A percentile compares a stretch with the other conserved stretches of the same genome.
These are phyloP conservation scores for Cheracebus regulus DNA, from an alignment of 2,797 vertebrate genomes.

Conservation along the genomic window DNA sequence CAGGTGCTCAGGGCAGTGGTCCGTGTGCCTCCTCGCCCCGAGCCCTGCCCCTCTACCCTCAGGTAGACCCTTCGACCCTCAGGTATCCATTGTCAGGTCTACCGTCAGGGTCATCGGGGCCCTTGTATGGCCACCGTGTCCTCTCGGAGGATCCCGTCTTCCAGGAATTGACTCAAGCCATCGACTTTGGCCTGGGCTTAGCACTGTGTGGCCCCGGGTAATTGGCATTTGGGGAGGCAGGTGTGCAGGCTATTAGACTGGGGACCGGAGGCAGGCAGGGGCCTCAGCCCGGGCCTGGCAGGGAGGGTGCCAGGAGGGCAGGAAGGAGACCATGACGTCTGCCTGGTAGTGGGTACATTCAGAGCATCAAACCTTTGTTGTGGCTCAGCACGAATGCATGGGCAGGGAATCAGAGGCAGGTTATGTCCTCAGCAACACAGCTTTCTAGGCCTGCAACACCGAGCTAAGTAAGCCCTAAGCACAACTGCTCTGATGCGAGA, in stretches of 20 bases:
- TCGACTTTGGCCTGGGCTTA: slow-evolving; percentile 77
- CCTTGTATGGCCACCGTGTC: accelerated
- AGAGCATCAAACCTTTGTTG: neutral
- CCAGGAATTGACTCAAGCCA: slow-evolving; percentile 75
- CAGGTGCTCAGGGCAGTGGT: too few species aligned
- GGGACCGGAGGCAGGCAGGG: neutral
- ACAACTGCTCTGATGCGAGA: neutral
- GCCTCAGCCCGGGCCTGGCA: neutral
- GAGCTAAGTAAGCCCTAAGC: neutral
- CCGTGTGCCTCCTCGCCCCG: too few species aligned
- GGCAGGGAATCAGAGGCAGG: too few species aligned
- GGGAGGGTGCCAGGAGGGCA: neutral
- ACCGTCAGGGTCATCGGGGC: accelerated
- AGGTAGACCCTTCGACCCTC: neutral
- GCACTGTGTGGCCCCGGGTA: slow-evolving; percentile 79
- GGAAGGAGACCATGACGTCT: neutral
- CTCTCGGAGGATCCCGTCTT: slow-evolving; percentile 53
- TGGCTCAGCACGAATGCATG: neutral
- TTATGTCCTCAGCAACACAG: neutral
- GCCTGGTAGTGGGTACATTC: neutral
- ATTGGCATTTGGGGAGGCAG: neutral
- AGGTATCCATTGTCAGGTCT: neutral
- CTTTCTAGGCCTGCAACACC: neutral
- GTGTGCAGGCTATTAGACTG: neutral
- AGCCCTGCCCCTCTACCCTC: neutral